Base-by-base conservation (phyloP, 2,797 vertebrate genomes). In the Taenioides sp. region DNA sequence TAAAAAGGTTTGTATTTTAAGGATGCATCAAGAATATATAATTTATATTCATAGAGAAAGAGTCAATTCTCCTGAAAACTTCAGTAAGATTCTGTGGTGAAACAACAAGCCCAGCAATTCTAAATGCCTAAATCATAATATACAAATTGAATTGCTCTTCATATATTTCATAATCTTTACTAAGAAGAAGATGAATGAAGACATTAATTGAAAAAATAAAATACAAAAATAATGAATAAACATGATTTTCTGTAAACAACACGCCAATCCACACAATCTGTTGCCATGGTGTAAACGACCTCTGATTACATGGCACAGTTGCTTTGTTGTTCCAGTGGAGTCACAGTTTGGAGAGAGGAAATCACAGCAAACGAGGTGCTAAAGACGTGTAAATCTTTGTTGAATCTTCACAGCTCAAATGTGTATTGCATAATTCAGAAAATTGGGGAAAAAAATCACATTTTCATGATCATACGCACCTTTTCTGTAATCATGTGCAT, bases 271-370 rank as follows among this genome's bases (percentile, higher is more conserved):
- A 4, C 9, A 37, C 31, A 59, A 27, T 25, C 11, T 61, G 28
- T 37, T 31, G 3, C 10, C 27, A 28, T 62, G 18, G 9, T 40
- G 4, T 63, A 63, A 63, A 63, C 20, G n/a, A 34, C 34, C 37
- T 43, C 61, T 63, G 34, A 63, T 63, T 63, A 31, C 25, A 61
- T 17, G 28, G 5, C 31, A 40, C 31, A 37, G 16, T 40, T 14
- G 61, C 61, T 63, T 43, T 63, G 61, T 63, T 63, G 31, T n/a
- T 62, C 60, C 31, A 40, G 18, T 63, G 23, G 63, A 65, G 63
- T 65, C 63, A 50, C 63, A 65, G 63, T 65, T 49, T 65, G 63
- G 16, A 65, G 40, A 65, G 43, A 65, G 23, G 64, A 65, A 65
- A 49, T 65, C 23, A 50, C 64, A 50, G 64, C 43, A 65, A 68